Evolutionary conservation across 2,888 invertebrate species (phyloP).

Genomic region (Agonopterix alstromeriana): DNA sequence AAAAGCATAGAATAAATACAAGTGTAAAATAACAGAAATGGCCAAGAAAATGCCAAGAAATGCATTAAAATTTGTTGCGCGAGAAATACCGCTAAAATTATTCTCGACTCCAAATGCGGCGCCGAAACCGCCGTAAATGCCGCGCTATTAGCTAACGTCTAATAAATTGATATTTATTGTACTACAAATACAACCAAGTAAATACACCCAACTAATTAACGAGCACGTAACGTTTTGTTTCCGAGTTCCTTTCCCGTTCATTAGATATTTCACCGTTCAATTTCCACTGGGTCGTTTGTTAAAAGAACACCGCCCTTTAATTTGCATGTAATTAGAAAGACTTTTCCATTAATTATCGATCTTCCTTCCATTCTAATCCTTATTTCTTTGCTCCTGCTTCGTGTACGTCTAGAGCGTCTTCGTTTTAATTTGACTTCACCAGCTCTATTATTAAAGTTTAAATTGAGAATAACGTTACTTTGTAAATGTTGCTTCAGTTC

Average conservation of each 20-base stretch:
- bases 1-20: too few species aligned
- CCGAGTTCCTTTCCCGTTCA: slow-evolving; percentile 18
- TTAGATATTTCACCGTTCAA: slow-evolving; percentile 18
- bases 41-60: too few species aligned
- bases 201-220: slow-evolving; percentile 5
- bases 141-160: too few species aligned
- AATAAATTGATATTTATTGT: too few species aligned
- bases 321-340: slow-evolving; percentile 42
- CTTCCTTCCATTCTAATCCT: slow-evolving; percentile 14
- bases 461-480: background rate
- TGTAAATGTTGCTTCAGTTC: background rate
- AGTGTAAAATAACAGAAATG: too few species aligned
- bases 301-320: slow-evolving; percentile 25
- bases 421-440: slow-evolving; percentile 1
- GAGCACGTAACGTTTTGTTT: slow-evolving; percentile 13
- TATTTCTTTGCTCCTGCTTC: slow-evolving; percentile 5
- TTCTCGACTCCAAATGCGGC: too few species aligned
- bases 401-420: background rate
- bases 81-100: too few species aligned
- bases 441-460: slow-evolving; percentile 2
- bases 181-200: background rate
- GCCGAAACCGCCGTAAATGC: too few species aligned
- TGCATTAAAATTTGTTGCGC: too few species aligned
- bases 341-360: slow-evolving; percentile 19
- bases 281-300: slow-evolving; percentile 23